These are phyloP conservation scores for Nasonia giraulti DNA, from an alignment of 1,140 invertebrate species.

Conservation along the genomic window DNA sequence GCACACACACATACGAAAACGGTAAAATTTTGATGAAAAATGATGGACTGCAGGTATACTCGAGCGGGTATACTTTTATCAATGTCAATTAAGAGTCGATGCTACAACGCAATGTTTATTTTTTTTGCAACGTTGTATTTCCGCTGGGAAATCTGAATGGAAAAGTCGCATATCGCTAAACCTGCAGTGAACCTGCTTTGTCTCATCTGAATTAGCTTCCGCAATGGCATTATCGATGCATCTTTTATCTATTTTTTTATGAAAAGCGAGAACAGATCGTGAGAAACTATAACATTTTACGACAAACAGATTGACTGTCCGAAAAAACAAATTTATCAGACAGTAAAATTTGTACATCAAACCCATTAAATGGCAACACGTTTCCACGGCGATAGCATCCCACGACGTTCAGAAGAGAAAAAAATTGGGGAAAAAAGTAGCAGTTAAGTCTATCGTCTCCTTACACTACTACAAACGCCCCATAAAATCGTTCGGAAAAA, in stretches of 20 bases:
- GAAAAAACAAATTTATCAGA: no score
- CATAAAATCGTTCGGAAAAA: slow-evolving; percentile 2
- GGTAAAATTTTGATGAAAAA: background rate
- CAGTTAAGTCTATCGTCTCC: background rate
- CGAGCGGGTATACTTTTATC: background rate
- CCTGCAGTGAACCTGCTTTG: background rate
- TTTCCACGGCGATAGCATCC: background rate
- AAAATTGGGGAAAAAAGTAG: background rate
- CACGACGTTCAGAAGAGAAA: background rate
- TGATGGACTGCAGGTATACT: background rate
- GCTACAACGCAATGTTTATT: background rate
- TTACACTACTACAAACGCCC: background rate
- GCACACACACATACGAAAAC: no score
- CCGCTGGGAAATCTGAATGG: slow-evolving; percentile 3
- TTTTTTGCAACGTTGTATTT: background rate
- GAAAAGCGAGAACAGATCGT: background rate
- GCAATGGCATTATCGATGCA: background rate
- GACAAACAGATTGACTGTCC: no score
- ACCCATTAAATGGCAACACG: background rate
- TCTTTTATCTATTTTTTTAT: background rate
- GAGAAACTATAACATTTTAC: background rate
- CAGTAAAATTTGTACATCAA: no score
- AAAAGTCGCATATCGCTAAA: background rate
- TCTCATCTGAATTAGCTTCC: background rate
- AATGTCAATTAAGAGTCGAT: slow-evolving; percentile 4